phyloP scores from a whole-genome alignment of 2,113 vertebrate species.

The Furnarius figulus region DNA sequence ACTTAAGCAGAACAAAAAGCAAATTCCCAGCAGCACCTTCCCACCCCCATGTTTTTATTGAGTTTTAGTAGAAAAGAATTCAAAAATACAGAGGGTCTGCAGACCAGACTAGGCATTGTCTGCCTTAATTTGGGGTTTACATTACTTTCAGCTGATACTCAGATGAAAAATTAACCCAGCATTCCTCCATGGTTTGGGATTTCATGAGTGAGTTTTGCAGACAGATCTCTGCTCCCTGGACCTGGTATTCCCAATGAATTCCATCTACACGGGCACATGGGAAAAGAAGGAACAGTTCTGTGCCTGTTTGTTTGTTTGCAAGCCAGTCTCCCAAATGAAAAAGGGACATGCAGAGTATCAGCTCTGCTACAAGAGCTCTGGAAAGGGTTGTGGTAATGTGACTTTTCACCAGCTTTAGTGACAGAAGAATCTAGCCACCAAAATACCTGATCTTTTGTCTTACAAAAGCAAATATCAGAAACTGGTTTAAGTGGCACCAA shows the following conservation, averaged over 20 bases:
- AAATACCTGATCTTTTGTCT: neutral
- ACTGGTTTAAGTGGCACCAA: neutral
- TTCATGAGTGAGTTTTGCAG: neutral
- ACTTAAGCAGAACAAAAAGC: slow-evolving; percentile 74
- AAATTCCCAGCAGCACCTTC: slow-evolving; percentile 71
- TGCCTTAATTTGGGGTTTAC: slow-evolving; percentile 65
- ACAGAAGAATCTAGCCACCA: neutral
- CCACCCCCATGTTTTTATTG: slow-evolving; percentile 71
- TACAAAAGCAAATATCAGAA: neutral
- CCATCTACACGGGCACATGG: neutral
- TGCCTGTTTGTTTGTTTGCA: neutral
- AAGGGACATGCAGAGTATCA: neutral
- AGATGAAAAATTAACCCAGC: slow-evolving; percentile 47
- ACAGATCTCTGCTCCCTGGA: neutral
- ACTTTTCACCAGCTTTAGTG: neutral
- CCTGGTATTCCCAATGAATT: neutral
- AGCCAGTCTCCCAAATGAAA: neutral
- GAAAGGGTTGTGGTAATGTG: neutral
- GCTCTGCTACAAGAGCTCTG: neutral
- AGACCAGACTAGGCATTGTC: slow-evolving; percentile 62
- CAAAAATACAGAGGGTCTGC: slow-evolving; percentile 56
- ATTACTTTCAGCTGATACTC: slow-evolving; percentile 54
- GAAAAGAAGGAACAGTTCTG: neutral
- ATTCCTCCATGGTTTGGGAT: slow-evolving; percentile 1
- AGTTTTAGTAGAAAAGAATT: slow-evolving; percentile 64